Evolutionary conservation across 35 echinoderm and acorn worm species (phyloP), one percentile per base, ranked within the genome.

Genomic region (Holothuria glaberrima): DNA sequence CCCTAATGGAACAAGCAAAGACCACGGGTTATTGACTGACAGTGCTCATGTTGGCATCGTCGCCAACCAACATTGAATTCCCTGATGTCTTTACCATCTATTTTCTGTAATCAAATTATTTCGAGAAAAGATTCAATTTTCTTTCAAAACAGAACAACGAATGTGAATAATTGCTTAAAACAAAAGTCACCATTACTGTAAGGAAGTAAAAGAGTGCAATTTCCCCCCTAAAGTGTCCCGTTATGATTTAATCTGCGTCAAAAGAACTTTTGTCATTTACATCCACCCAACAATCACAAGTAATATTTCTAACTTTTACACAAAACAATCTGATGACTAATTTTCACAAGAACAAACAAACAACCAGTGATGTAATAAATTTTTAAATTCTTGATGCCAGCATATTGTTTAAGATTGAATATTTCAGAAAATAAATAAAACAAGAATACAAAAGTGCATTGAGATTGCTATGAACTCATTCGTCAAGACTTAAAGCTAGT

Each of bases 1-100:
- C 94, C 28, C 71, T 75, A 78, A 95, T 92, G 29, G 94, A 90
- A 24, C 88, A 92, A 0, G 90, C 90, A 86, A 95, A 95, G 9
- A 95, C 59, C 31, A 95, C 68, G 0, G 94, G 94, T 52, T 95
- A 90, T 75, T 95, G 94, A 46, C 94, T 95, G 19, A 95, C 94
- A 6, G 92, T 52, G 52, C 90, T 88, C 90, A 95, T 95, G 69
- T 95, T 88, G 20, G 94, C 86, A 18, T n/a, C 94, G 46, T 4
- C 92, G 68, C 86, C 90, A 95, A 29, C 84, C 54, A 10, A 95
- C 38, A 48, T 95, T 95, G 24, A 95, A 26, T 12, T 82, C 63
- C 48, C 86, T 95, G 86, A 92, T 86, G 87, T 71, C 46, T 0
- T 64, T 86, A 5, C 86, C 70, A 38, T 95, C 94, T 0, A 95